phyloP scores from a whole-genome alignment of 2,797 vertebrate genomes.

The Pelobates cultripes region DNA sequence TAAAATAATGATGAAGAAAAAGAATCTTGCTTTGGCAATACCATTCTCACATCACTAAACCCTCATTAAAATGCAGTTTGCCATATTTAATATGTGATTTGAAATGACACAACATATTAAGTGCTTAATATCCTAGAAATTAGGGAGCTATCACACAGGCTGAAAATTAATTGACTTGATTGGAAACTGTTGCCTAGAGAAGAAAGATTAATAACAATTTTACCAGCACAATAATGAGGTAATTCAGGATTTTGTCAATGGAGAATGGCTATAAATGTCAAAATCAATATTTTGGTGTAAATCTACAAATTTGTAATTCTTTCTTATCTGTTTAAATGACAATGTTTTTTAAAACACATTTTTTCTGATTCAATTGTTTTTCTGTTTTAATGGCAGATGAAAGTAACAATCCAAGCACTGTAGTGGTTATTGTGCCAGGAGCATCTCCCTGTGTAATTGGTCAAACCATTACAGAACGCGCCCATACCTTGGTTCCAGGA shows the following conservation, averaged over 20 bases:
- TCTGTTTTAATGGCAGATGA: too few relatives aligned
- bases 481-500: too few relatives aligned
- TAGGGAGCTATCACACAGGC: constrained; percentile 69
- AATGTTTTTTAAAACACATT: too few relatives aligned
- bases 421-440: too few relatives aligned
- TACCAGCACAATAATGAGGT: not conserved
- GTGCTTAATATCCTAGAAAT: constrained; percentile 85
- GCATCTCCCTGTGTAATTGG: too few relatives aligned
- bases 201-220: not conserved
- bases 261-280: too few relatives aligned
- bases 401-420: too few relatives aligned
- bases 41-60: constrained; percentile 76
- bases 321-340: not conserved
- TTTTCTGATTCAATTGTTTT: too few relatives aligned
- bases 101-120: constrained; percentile 83
- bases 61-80: constrained; percentile 83
- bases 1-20: not conserved
- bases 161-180: constrained; percentile 23
- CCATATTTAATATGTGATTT: constrained; percentile 76
- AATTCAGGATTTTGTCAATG: not conserved
- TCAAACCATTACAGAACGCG: too few relatives aligned
- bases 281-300: not conserved
- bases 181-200: constrained; percentile 5
- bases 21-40: constrained; percentile 60
- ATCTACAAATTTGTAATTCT: not conserved